Evolutionary conservation across 2,113 vertebrate genomes (phyloP), one percentile per base, ranked within the genome.

Genomic region (Hirundichthys speculiger): DNA sequence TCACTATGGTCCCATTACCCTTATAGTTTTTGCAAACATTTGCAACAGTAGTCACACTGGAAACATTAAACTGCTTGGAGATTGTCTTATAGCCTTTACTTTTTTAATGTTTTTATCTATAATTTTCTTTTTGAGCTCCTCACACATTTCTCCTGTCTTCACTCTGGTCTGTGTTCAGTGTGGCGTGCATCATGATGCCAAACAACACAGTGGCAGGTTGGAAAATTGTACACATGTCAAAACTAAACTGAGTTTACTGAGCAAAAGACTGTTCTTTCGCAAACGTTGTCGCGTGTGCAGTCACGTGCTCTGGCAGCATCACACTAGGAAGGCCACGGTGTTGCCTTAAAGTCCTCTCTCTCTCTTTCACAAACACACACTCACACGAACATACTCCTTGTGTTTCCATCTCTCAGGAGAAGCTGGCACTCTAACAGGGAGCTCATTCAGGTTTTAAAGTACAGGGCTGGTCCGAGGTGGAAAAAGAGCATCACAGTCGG

Each of bases 391-490:
- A 63, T 47, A 56, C 20, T 19, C 34, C 43, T 59, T 67, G 15
- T 69, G 21, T 62, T 15, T 70, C 45, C 63, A 52, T 75, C 41
- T 77, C 59, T 70, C 61, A 56, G 59, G 74, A 72, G 78, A 82
- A 64, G 73, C 85, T 89, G 89, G 85, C 89, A 84, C 61, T 69
- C 57, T 46, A 86, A 88, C 86, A 86, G 74, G 79, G 48, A 77
- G 73, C 75, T 86, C 75, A 79, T 89, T 86, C 80, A 87, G 71
- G 58, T 59, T 73, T 42, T 73, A 50, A 86, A 77, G 71, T 52
- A 74, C 67, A 75, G 61, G 79, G 69, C 45, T 24, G 61, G 65
- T 73, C 77, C 78, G 85, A 82, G 79, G 73, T 84, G 88, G 86
- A 90, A 90, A 88, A 84, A 86, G 74, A 71, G 69, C 75, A 81